Evolutionary conservation across 1,140 invertebrate species (phyloP).

Genomic region (Nixonia krombeini): DNA sequence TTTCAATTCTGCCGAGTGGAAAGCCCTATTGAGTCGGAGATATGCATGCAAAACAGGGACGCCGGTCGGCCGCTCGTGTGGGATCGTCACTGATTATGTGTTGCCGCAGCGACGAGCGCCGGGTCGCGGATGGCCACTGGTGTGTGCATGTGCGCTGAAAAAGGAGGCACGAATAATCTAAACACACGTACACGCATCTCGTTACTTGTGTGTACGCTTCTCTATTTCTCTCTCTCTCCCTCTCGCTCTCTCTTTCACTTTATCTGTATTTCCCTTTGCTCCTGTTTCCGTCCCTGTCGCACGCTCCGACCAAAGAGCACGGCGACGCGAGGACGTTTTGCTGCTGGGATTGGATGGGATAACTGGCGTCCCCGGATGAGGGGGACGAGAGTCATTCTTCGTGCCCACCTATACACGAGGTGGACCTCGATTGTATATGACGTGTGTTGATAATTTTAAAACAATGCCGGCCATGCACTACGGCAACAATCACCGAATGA

Average conservation of each 20-base stretch:
- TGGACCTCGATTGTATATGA: slow-evolving; percentile 66
- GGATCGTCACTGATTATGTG: slow-evolving; percentile 42
- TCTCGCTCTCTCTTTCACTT: no score
- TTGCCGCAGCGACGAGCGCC: slow-evolving; percentile 32
- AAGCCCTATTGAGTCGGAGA: slow-evolving; percentile 61
- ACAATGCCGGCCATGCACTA: no score
- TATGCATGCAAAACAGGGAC: slow-evolving; percentile 59
- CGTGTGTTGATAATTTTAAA: slow-evolving; percentile 71
- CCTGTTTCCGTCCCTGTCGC: slow-evolving; percentile 11
- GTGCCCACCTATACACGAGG: slow-evolving; percentile 46
- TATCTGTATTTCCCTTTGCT: neutral
- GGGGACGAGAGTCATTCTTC: slow-evolving; percentile 53
- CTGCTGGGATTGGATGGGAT: no score
- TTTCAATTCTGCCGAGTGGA: slow-evolving; percentile 65
- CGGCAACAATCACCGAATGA: no score
- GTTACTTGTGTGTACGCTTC: neutral
- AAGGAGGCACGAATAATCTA: neutral
- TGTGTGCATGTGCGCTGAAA: neutral
- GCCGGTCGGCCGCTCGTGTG: slow-evolving; percentile 22
- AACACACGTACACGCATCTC: no score
- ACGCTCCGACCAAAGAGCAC: slow-evolving; percentile 6
- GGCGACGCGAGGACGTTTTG: no score
- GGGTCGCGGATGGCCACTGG: slow-evolving; percentile 2
- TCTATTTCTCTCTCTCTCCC: no score
- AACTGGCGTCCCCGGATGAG: no score